Evolutionary conservation across 2,888 invertebrate genomes (phyloP), one percentile per base, ranked within the genome.

Genomic region (Sycophila texana): DNA sequence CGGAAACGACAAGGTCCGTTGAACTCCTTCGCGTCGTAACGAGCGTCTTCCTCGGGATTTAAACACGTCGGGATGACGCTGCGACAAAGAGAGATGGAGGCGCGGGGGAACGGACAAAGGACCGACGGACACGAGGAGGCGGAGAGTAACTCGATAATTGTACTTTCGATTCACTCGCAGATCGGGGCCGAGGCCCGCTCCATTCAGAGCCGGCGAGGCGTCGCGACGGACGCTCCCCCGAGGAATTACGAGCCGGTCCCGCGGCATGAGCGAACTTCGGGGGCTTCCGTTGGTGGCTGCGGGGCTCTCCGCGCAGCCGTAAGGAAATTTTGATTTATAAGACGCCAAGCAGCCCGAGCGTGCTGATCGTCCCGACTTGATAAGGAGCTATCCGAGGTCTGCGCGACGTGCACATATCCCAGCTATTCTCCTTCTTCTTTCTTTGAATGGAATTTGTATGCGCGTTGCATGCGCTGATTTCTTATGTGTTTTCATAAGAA

Each of bases 111-210:
- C 53, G 58, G 16, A 5, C 47, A n/a, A 22, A 22, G 30, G 65
- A 26, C 39, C 53, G 39, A 39, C 30, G 39, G 39, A 39, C 63
- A 22, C n/a, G 18, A 47, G 30, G 10, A n/a, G 30, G 30, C n/a
- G 10, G 39, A 7, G 30, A 61, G 72, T 67, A 63, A 76, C 73
- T 76, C 65, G 73, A 76, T 80, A 77, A 80, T 80, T 68, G 73
- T 65, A 65, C 72, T 75, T 76, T 63, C 70, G 76, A 80, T 80
- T 77, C 76, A 80, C 76, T 80, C 63, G 76, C 58, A 76, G 68
- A 68, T 70, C 26, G 16, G 14, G 18, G 20, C 57, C 47, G 39
- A 10, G 39, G 39, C 39, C 2, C 14, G 18, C 60, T 39, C 53
- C 30, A 72, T 70, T 70, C 73, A 74, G 39, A 53, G 63, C 16